A percentile compares a stretch with the other conserved stretches of the same genome.
These are phyloP conservation scores for Eupelmus urozonus DNA, from an alignment of 2,888 invertebrate species.

Conservation along the genomic window DNA sequence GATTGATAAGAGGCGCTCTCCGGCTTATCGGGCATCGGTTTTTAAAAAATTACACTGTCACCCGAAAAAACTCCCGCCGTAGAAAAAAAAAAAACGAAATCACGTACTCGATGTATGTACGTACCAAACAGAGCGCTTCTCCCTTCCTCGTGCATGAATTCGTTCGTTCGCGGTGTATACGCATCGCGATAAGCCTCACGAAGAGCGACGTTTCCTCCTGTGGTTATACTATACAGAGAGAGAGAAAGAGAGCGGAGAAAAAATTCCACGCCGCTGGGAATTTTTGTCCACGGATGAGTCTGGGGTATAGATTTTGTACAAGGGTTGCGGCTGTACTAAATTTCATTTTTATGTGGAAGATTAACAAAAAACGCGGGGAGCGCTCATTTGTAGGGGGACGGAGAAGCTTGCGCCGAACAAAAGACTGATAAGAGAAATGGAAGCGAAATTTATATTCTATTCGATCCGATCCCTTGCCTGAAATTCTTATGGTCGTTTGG, in stretches of 20 bases:
- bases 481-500: too few species aligned
- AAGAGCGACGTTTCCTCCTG: conserved; percentile 37
- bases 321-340: conserved; percentile 12
- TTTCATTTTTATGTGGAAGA: conserved; percentile 40
- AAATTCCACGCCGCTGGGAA: background rate
- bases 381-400: conserved; percentile 14
- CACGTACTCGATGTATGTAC: background rate
- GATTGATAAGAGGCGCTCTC: conserved; percentile 24
- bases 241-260: background rate
- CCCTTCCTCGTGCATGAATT: background rate
- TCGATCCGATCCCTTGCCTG: background rate
- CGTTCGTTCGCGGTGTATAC: conserved; percentile 14
- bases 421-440: conserved; percentile 34
- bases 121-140: background rate
- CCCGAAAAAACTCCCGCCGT: background rate
- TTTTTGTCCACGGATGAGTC: background rate
- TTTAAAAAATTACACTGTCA: conserved; percentile 38
- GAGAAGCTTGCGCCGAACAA: background rate
- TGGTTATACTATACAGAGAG: background rate
- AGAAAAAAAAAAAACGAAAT: background rate
- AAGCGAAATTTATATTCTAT: conserved; percentile 26
- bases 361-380: background rate
- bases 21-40: conserved; percentile 35
- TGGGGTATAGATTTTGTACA: background rate
- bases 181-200: conserved; percentile 34